Evolutionary conservation across 2,888 invertebrate genomes (phyloP).

Genomic region (Apamea anceps): DNA sequence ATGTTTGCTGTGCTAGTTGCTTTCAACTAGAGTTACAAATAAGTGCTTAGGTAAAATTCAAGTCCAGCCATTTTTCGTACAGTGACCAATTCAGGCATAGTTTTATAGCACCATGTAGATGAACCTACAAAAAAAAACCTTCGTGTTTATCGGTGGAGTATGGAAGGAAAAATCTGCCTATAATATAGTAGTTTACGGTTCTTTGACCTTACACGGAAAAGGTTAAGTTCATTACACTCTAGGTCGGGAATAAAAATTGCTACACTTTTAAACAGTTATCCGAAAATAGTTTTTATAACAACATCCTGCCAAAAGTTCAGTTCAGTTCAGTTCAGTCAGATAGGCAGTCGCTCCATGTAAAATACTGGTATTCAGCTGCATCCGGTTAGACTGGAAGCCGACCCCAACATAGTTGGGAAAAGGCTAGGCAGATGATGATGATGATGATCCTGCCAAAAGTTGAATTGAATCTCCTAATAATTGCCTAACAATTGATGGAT

Average conservation of each 20-base stretch:
- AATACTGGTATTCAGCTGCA: too few species aligned
- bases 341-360: too few species aligned
- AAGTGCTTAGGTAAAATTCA: not conserved
- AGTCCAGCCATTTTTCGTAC: not conserved
- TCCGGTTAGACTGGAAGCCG: too few species aligned
- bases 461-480: not conserved
- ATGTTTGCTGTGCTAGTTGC: not conserved
- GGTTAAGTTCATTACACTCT: conserved; percentile 44
- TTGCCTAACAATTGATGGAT: not conserved
- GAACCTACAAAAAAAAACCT: conserved; percentile 11
- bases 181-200: not conserved
- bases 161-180: conserved; percentile 9
- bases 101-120: not conserved
- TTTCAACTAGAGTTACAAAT: not conserved
- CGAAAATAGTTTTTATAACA: not conserved
- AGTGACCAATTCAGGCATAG: conserved; percentile 11
- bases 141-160: conserved; percentile 25
- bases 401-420: too few species aligned
- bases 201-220: conserved; percentile 37
- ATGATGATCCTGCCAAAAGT: too few species aligned
- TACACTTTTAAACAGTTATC: conserved; percentile 1
- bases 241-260: conserved; percentile 10
- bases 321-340: too few species aligned
- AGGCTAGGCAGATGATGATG: too few species aligned
- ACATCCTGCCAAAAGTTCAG: not conserved